Conservation (phyloP, 2,888 invertebrate species). For the Tryphoninae sp. region DNA sequence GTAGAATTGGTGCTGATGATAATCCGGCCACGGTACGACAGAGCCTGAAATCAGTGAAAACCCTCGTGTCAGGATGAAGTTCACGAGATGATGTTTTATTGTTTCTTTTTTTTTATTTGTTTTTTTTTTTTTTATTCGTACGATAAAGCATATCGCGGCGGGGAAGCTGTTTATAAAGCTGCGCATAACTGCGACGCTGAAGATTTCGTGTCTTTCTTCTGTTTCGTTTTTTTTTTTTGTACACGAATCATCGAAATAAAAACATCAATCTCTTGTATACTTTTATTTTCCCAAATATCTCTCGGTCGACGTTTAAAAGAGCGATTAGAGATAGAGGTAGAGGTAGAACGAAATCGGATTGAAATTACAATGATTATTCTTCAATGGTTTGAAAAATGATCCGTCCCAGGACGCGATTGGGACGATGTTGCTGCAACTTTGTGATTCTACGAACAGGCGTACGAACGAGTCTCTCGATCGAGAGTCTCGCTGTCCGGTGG, state of each 20-base stretch:
- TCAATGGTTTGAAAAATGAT: slow-evolving; percentile 25
- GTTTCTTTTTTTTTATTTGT: slow-evolving; percentile 25
- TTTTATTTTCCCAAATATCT: slow-evolving; percentile 56
- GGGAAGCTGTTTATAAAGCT: slow-evolving; percentile 4
- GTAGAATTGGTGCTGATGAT: slow-evolving; percentile 58
- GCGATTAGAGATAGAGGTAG: slow-evolving; percentile 58
- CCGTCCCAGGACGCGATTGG: slow-evolving; percentile 25
- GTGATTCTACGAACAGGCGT: slow-evolving; percentile 1
- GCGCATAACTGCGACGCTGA: background rate
- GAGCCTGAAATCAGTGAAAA: slow-evolving; percentile 65
- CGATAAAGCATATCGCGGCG: slow-evolving; percentile 11
- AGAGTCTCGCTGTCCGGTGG: background rate
- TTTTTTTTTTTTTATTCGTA: background rate
- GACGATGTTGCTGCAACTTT: background rate
- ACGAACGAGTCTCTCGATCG: background rate
- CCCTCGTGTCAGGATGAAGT: slow-evolving; percentile 59
- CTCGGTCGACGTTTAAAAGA: slow-evolving; percentile 50
- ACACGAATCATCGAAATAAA: slow-evolving; percentile 44
- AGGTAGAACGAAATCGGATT: slow-evolving; percentile 45
- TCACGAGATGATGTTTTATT: slow-evolving; percentile 49
- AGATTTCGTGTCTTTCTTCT: background rate
- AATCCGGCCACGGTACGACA: slow-evolving; percentile 54
- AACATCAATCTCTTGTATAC: slow-evolving; percentile 55
- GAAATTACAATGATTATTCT: background rate
- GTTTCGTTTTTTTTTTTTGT: slow-evolving; percentile 9